Evolutionary conservation across 2,888 invertebrate genomes (phyloP).

Genomic region (Timema podura): DNA sequence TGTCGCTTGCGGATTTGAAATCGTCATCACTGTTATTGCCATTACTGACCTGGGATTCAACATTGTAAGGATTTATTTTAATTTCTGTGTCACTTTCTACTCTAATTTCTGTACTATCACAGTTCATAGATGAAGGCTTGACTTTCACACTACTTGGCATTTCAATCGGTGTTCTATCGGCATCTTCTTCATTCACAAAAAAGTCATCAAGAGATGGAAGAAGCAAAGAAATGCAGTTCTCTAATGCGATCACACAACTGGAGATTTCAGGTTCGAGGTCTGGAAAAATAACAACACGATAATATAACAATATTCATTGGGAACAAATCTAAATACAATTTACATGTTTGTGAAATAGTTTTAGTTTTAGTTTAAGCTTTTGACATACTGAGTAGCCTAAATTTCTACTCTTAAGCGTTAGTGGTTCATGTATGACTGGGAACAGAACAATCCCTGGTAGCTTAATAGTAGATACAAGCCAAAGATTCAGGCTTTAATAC

Average conservation of each 20-base stretch:
- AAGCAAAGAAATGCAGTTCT: constrained; percentile 40
- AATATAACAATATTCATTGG: not conserved
- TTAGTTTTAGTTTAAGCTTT: too few relatives aligned
- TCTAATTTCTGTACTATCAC: not conserved
- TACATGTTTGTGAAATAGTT: too few relatives aligned
- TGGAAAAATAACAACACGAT: constrained; percentile 24
- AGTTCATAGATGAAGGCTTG: not conserved
- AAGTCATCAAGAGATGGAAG: constrained; percentile 41
- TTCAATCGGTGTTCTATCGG: not conserved
- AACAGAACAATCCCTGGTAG: too few relatives aligned
- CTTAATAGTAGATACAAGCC: too few relatives aligned
- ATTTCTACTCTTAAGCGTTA: too few relatives aligned
- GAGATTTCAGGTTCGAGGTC: constrained; percentile 40
- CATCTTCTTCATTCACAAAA: constrained; percentile 33
- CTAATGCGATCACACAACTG: constrained; percentile 37
- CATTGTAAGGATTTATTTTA: constrained; percentile 11
- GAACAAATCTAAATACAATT: too few relatives aligned
- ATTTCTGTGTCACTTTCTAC: not conserved
- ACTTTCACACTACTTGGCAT: not conserved
- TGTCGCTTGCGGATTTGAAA: constrained; percentile 17
- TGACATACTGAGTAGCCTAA: too few relatives aligned
- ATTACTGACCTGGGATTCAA: not conserved
- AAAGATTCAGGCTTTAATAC: too few relatives aligned
- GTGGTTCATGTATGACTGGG: too few relatives aligned
- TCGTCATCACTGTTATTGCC: not conserved